phyloP scores from a whole-genome alignment of 1,140 invertebrate genomes.

The Fopius arisanus region DNA sequence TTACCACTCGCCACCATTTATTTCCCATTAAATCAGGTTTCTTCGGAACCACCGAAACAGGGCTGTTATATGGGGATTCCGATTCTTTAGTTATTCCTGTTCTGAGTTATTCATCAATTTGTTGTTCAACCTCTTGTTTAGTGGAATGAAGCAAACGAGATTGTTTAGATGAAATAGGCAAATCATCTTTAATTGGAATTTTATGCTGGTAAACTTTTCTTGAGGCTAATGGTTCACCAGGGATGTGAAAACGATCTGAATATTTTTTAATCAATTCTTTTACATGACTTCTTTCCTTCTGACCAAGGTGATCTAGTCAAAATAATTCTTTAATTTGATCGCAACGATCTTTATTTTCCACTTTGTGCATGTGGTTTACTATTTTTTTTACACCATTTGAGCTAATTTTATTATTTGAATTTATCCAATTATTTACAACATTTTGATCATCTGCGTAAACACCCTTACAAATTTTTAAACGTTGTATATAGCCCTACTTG shows the following conservation, averaged over 20 bases:
- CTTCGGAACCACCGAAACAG: slow-evolving; percentile 51
- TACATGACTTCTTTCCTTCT: slow-evolving; percentile 26
- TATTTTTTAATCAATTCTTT: slow-evolving; percentile 12
- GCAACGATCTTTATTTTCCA: background rate
- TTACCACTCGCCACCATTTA: slow-evolving; percentile 50
- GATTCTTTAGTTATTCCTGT: slow-evolving; percentile 29
- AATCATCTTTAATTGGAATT: background rate
- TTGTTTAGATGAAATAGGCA: slow-evolving; percentile 32
- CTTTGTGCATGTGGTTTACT: background rate
- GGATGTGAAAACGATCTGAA: slow-evolving; percentile 19
- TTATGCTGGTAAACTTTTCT: background rate
- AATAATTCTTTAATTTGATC: slow-evolving; percentile 19
- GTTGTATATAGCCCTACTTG: background rate
- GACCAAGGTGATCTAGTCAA: slow-evolving; percentile 26
- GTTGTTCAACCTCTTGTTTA: slow-evolving; percentile 38
- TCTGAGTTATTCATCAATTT: slow-evolving; percentile 42
- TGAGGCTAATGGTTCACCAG: slow-evolving; percentile 6
- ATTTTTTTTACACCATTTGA: background rate
- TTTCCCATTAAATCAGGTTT: slow-evolving; percentile 49
- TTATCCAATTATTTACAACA: too few relatives aligned
- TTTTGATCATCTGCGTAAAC: background rate
- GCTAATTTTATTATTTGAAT: background rate
- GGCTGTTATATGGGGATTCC: slow-evolving; percentile 44
- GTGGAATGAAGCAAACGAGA: slow-evolving; percentile 38
- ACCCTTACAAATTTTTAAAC: slow-evolving; percentile 1